Evolutionary conservation across 2,113 vertebrate species (phyloP).

Genomic region (Stomatorhinus ivindoensis): DNA sequence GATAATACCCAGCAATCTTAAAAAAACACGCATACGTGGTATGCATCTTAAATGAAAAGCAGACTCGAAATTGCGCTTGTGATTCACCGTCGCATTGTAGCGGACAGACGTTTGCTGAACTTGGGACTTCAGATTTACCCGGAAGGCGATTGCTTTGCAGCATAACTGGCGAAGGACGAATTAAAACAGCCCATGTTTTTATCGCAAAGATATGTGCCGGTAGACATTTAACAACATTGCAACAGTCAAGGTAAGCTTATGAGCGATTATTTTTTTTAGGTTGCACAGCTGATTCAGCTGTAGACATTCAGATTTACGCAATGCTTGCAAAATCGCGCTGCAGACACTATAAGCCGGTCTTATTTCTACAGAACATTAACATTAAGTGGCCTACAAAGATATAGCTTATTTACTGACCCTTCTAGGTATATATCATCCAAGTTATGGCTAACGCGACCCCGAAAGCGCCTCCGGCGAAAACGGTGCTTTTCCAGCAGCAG

Average conservation of each 20-base stretch:
- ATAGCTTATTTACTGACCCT: neutral
- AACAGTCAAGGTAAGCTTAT: neutral
- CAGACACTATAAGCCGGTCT: neutral
- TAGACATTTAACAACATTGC: neutral
- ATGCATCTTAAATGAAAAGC: neutral
- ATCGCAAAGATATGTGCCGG: neutral
- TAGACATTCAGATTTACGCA: neutral
- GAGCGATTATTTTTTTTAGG: neutral
- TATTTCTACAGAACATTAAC: neutral
- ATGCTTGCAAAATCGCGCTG: neutral
- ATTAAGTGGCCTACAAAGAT: neutral
- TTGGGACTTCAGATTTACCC: neutral
- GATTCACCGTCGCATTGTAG: neutral
- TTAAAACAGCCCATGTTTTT: neutral
- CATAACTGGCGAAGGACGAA: neutral
- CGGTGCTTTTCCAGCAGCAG: conserved; percentile 66
- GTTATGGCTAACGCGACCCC: conserved; percentile 50
- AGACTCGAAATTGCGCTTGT: neutral
- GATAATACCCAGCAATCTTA: neutral
- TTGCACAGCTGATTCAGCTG: neutral
- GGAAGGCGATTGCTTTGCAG: neutral
- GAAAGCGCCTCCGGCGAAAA: conserved; percentile 45
- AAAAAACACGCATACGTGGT: neutral
- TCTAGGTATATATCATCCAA: neutral
- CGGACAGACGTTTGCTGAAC: neutral